A percentile compares a stretch with the other conserved stretches of the same genome.
Conservation (phyloP, 2,888 invertebrate species). For the Saturnia japonica region DNA sequence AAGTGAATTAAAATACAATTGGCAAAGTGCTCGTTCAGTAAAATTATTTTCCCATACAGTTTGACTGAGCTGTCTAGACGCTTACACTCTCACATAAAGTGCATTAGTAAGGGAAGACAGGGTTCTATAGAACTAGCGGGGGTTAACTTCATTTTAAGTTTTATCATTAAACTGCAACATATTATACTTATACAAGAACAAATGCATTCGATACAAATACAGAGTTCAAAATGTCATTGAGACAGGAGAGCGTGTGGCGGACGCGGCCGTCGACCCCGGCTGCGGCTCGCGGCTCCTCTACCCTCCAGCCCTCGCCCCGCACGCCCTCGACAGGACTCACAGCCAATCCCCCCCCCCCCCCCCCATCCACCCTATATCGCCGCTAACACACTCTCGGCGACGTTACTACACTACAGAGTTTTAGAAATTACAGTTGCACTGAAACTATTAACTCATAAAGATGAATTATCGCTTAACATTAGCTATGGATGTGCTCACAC, state of each 20-base stretch:
- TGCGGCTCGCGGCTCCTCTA: not conserved
- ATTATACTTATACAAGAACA: not conserved
- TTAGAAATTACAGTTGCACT: not conserved
- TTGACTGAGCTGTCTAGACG: no score
- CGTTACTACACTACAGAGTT: not conserved
- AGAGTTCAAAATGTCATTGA: not conserved
- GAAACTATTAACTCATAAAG: not conserved
- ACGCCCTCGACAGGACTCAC: no score
- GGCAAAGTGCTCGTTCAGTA: no score
- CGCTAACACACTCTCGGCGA: not conserved
- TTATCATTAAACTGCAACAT: not conserved
- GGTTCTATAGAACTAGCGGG: not conserved
- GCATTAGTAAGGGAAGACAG: not conserved
- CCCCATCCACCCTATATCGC: constrained; percentile 8
- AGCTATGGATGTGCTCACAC: not conserved
- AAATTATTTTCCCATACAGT: no score
- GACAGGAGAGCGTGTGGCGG: not conserved
- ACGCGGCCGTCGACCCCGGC: constrained; percentile 13
- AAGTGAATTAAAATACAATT: not conserved
- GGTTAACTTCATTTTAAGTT: not conserved
- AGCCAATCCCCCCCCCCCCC: not conserved
- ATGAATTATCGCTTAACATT: not conserved
- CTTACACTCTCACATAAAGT: not conserved
- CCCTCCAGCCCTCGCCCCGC: not conserved
- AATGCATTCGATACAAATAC: not conserved